phyloP scores from a whole-genome alignment of 2,797 vertebrate species.

The Sciaenops ocellatus region DNA sequence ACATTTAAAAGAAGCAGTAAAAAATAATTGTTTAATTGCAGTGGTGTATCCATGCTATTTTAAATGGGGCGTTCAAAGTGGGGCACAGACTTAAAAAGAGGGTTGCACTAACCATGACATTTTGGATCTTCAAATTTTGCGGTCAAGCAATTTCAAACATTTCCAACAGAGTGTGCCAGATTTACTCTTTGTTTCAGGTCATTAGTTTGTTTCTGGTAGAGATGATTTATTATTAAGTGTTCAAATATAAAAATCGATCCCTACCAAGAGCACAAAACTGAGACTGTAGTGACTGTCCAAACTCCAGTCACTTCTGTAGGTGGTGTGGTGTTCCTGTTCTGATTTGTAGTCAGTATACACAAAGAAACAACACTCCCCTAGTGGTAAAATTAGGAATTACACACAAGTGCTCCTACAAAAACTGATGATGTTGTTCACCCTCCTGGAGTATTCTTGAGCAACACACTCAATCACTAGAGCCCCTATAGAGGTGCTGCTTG shows the following conservation, averaged over 20 bases:
- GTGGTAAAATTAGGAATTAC: no score
- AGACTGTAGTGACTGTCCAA: no score
- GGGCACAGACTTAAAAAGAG: slow-evolving; percentile 1
- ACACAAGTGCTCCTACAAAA: background rate
- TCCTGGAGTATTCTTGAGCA: slow-evolving; percentile 2
- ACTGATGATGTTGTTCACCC: background rate
- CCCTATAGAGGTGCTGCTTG: background rate
- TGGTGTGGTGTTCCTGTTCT: no score
- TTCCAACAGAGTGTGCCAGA: background rate
- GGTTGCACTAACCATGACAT: background rate
- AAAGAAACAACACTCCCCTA: no score
- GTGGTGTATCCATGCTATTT: background rate
- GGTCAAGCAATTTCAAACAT: background rate
- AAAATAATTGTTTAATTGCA: background rate
- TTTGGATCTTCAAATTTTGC: background rate
- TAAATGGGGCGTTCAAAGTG: slow-evolving; percentile 8
- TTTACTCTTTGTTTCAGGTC: background rate
- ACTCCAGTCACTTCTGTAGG: no score
- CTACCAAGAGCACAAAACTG: background rate
- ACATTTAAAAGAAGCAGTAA: slow-evolving; percentile 19
- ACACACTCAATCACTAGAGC: background rate
- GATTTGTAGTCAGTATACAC: no score
- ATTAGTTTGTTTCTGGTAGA: background rate
- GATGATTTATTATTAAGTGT: background rate
- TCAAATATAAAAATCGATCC: background rate